Conservation (phyloP, 2,797 vertebrate genomes). For the Myoxocephalus aenaeus region DNA sequence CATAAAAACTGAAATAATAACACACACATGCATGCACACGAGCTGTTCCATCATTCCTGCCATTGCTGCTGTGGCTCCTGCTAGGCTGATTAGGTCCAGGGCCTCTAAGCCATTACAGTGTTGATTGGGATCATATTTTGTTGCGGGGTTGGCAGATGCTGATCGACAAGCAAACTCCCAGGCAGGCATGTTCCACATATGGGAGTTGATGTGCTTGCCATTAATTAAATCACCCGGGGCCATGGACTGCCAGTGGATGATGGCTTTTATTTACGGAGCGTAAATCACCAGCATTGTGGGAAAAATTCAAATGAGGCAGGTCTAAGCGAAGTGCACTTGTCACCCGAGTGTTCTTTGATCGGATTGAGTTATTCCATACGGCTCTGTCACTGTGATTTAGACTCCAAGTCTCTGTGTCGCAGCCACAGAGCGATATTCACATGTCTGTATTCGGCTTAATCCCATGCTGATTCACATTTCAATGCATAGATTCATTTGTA, state of each 20-base stretch:
- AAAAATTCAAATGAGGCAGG: slow-evolving; percentile 47
- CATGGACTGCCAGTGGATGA: slow-evolving; percentile 55
- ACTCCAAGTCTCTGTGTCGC: slow-evolving; percentile 16
- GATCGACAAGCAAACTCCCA: slow-evolving; percentile 73
- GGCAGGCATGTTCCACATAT: slow-evolving; percentile 75
- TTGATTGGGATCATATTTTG: slow-evolving; percentile 79
- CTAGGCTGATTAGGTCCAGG: slow-evolving; percentile 65
- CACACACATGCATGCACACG: slow-evolving; percentile 20
- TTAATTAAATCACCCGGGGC: slow-evolving; percentile 69
- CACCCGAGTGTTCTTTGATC: slow-evolving; percentile 54
- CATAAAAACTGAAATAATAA: slow-evolving; percentile 44
- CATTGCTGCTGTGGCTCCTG: slow-evolving; percentile 45
- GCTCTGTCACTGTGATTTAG: slow-evolving; percentile 41
- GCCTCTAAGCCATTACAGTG: slow-evolving; percentile 65
- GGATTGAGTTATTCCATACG: slow-evolving; percentile 35
- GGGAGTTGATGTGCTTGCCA: slow-evolving; percentile 62
- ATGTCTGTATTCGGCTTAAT: slow-evolving; percentile 19
- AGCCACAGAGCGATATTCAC: slow-evolving; percentile 16
- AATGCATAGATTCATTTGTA: not conserved
- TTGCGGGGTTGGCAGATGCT: slow-evolving; percentile 63
- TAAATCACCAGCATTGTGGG: slow-evolving; percentile 61
- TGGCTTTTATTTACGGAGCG: slow-evolving; percentile 62
- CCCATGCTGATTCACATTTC: not conserved
- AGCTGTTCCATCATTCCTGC: slow-evolving; percentile 52
- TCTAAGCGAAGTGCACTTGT: slow-evolving; percentile 22